phyloP scores from a whole-genome alignment of 2,113 vertebrate genomes.

The Accipiter cooperii region DNA sequence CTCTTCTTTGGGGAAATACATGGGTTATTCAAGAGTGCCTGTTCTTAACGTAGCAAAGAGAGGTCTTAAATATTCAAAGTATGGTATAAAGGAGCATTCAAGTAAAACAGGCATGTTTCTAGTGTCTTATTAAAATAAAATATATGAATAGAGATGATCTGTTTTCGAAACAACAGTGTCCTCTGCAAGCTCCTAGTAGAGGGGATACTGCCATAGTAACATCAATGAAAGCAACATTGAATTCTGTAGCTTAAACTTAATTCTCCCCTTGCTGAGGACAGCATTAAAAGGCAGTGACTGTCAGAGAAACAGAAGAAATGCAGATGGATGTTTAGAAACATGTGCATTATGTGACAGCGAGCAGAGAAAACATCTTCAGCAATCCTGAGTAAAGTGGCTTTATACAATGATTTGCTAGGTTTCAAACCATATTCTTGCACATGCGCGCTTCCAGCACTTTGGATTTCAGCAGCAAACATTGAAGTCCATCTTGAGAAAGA shows the following conservation, averaged over 20 bases:
- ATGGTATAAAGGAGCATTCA: not conserved
- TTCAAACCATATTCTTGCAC: not conserved
- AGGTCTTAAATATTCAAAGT: not conserved
- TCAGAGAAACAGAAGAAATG: constrained; percentile 12
- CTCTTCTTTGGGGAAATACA: not conserved
- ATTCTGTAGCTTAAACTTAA: not conserved
- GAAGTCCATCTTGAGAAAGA: not conserved
- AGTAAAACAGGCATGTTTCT: not conserved
- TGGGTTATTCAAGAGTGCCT: not conserved
- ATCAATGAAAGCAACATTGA: not conserved
- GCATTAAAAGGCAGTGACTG: not conserved
- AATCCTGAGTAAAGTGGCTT: not conserved
- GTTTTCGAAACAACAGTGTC: not conserved
- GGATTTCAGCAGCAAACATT: not conserved
- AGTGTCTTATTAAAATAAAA: not conserved
- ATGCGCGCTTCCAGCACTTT: not conserved
- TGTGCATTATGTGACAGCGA: not conserved
- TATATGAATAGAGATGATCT: not conserved
- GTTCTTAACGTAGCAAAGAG: not conserved
- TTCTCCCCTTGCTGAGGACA: not conserved
- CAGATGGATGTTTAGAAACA: not conserved
- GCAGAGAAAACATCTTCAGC: not conserved
- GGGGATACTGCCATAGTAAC: not conserved
- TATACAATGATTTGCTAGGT: not conserved
- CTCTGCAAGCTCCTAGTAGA: not conserved